These are phyloP conservation scores for Phalacrocorax brasilianus DNA, from an alignment of 2,113 vertebrate species.

Conservation along the genomic window DNA sequence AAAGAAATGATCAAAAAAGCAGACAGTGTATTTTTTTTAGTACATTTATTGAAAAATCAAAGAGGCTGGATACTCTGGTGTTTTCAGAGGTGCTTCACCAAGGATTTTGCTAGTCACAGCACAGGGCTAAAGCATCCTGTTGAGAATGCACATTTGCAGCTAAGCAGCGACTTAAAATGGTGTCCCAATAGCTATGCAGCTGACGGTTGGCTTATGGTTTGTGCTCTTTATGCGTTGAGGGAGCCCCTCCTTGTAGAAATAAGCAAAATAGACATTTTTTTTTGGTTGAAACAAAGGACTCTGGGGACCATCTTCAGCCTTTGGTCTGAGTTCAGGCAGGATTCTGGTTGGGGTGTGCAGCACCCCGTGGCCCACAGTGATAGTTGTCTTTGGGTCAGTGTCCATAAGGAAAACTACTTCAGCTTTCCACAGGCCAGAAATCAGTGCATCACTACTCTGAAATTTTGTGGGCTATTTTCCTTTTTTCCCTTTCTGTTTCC, in stretches of 20 bases:
- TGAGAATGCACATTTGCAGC: not conserved
- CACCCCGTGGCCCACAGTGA: not conserved
- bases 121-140: not conserved
- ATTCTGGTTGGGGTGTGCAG: not conserved
- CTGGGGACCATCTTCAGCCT: not conserved
- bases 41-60: not conserved
- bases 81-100: not conserved
- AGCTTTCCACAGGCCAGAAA: not conserved
- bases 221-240: not conserved
- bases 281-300: not conserved
- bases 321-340: not conserved
- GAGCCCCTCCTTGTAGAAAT: not conserved
- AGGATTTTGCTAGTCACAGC: not conserved
- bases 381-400: not conserved
- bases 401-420: not conserved
- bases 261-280: not conserved
- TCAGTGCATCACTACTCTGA: not conserved
- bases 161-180: not conserved
- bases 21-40: not conserved
- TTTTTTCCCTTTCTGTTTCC: not conserved
- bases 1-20: not conserved
- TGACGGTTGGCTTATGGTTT: not conserved
- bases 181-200: fast-evolving
- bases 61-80: not conserved
- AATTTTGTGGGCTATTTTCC: not conserved